Evolutionary conservation across 1,140 invertebrate genomes (phyloP).

Genomic region (Bursaphelenchus mucronatus): DNA sequence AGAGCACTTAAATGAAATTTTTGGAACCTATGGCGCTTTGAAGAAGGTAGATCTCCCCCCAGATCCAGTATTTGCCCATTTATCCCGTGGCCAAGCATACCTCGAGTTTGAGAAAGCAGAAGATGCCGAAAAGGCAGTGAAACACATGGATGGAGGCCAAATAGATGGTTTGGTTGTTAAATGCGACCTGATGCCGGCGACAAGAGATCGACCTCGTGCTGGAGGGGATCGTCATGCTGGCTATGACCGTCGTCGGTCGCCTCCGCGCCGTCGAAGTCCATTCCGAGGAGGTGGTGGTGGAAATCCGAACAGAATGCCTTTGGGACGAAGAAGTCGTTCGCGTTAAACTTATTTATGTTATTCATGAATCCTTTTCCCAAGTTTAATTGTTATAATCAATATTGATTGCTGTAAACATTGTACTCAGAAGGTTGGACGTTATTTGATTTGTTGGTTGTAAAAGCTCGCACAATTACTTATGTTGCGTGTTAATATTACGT

Average conservation of each 20-base stretch:
- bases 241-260: slow-evolving; percentile 19
- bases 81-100: slow-evolving; percentile 84
- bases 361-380: too few relatives aligned
- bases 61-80: slow-evolving; percentile 78
- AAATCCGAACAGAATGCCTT: slow-evolving; percentile 24
- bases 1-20: slow-evolving; percentile 88
- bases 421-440: too few relatives aligned
- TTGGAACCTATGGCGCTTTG: slow-evolving; percentile 81
- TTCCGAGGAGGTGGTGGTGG: slow-evolving; percentile 14
- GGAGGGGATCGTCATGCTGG: background rate
- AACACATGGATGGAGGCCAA: slow-evolving; percentile 94
- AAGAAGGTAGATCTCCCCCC: slow-evolving; percentile 82
- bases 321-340: slow-evolving; percentile 11
- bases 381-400: too few relatives aligned
- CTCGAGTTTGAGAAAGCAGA: slow-evolving; percentile 87
- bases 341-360: too few relatives aligned
- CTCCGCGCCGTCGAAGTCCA: slow-evolving; percentile 33
- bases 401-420: too few relatives aligned
- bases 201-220: background rate
- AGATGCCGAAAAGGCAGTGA: slow-evolving; percentile 95
- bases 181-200: slow-evolving; percentile 38
- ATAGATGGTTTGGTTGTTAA: slow-evolving; percentile 47
- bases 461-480: too few relatives aligned
- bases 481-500: too few relatives aligned
- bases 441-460: too few relatives aligned